Base-by-base conservation (phyloP, 1,140 invertebrate species). In the Ostrea denselamellosa region DNA sequence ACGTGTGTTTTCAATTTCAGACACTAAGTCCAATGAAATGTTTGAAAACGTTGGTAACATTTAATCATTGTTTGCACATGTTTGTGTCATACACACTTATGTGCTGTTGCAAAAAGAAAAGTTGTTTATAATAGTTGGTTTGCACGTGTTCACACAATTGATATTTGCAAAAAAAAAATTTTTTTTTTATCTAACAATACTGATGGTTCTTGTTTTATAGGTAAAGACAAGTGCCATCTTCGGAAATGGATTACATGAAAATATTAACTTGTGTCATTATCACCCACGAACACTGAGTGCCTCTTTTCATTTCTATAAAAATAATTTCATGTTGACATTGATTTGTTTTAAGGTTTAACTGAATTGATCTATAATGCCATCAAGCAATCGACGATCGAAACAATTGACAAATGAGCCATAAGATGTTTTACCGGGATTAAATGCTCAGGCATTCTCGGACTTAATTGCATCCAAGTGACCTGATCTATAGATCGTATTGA, bases 381-480 rank as follows among this genome's bases (percentile, higher is more conserved):
- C 68, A 28, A 2, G 8, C 2, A 25, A 14, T 28, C 14, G 8
- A 17, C 9, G n/a, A 77, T 77, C 68, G 25, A 34, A 77, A 77
- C 28, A 77, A 34, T 5, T 14, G 22, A 12, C 28, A 17, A 77
- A 77, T 77, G 68, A 77, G 22, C 68, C 68, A 77, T 28, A 10
- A 10, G 14, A 34, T 34, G 68, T 22, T 77, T 77, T 77, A 17
- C 25, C 28, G 14, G 68, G 68, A 34, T 77, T 77, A 77, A 28
- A 28, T 34, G 28, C 5, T 77, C 28, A 9, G 25, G 8, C 5
- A 77, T 77, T 22, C 25, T 77, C 14, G 22, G 12, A 17, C 25
- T 77, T 77, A 77, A 77, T 77, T 77, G 68, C 68, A 34, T 77
- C 68, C 22, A 77, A 77, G 68, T 25, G 68, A 25, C 28, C 68